Evolutionary conservation across 2,888 invertebrate species (phyloP), one percentile per base, ranked within the genome.

Genomic region (Apeira syringaria): DNA sequence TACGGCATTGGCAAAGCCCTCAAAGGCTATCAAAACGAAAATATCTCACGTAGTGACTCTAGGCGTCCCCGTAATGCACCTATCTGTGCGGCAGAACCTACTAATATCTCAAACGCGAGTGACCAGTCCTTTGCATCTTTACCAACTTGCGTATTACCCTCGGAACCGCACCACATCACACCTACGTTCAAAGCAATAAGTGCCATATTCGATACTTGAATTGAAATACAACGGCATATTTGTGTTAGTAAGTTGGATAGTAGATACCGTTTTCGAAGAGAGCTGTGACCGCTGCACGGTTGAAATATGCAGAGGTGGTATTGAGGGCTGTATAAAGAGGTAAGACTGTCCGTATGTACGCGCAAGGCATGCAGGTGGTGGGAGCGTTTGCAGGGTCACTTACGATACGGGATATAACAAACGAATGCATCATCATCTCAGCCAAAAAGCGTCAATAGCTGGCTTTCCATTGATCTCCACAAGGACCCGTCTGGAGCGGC

Each of bases 221-320:
- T 50, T 47, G 33, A 22, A 11, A 37, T 32, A 25, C 18, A 29
- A 6, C 7, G 39, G 60, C 31, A 51, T 42, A 46, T 43, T 46
- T 56, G 66, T 56, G 41, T 64, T 71, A 65, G 78, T 52, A 42
- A 61, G 68, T 68, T 62, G 69, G 60, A 66, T 71, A 66, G 75
- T 74, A 85, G 87, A 86, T 86, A 86, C 76, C 82, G 78, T 80
- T 81, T 82, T 80, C 74, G 76, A 61, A 80, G 77, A 74, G 63
- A 61, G 77, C 71, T 75, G 81, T 71, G 85, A 84, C 76, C 77
- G 75, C 80, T 73, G 70, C 59, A 49, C 59, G 77, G 74, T 75
- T 85, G 80, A 86, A 87, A 88, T 87, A 87, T 88, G 88, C 84
- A 85, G 80, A 68, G 80, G 75, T 67, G 78, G 83, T 85, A 85